Conservation (phyloP, 2,797 vertebrate genomes). For the Scolopax rusticola region DNA sequence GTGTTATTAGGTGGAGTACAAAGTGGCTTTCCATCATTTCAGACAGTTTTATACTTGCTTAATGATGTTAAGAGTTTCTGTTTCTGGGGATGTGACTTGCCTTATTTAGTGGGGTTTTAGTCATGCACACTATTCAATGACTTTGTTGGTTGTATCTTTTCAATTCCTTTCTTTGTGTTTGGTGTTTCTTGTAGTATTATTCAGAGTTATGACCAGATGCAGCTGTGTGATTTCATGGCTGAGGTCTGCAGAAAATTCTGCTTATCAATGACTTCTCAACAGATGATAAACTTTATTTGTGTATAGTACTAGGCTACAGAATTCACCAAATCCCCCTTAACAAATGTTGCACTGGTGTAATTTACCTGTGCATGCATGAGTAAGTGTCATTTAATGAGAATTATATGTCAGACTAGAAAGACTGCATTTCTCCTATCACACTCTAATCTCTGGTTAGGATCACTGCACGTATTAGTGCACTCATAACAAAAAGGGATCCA, state of each 20-base stretch:
- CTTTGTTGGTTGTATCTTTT: constrained; percentile 31
- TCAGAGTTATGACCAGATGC: constrained; percentile 15
- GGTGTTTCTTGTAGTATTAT: constrained; percentile 20
- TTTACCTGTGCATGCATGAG: background rate
- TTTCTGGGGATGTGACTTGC: constrained; percentile 44
- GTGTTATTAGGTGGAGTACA: constrained; percentile 57
- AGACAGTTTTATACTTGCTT: constrained; percentile 71
- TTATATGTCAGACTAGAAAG: background rate
- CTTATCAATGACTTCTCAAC: background rate
- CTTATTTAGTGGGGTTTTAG: constrained; percentile 58
- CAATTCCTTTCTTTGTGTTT: constrained; percentile 11
- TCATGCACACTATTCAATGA: constrained; percentile 16
- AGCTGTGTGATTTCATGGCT: constrained; percentile 18
- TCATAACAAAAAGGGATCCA: background rate
- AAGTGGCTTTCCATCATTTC: constrained; percentile 71
- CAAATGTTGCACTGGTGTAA: background rate
- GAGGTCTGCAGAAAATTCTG: constrained; percentile 7
- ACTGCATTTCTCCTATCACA: background rate
- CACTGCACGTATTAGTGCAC: background rate
- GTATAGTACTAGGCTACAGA: background rate
- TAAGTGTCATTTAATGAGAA: background rate
- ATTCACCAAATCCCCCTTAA: background rate
- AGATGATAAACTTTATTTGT: background rate
- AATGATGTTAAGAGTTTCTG: constrained; percentile 66
- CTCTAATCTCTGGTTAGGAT: background rate